Evolutionary conservation across 53 echinoderm and acorn worm genomes (phyloP).

Genomic region (Apostichopus leukothele): DNA sequence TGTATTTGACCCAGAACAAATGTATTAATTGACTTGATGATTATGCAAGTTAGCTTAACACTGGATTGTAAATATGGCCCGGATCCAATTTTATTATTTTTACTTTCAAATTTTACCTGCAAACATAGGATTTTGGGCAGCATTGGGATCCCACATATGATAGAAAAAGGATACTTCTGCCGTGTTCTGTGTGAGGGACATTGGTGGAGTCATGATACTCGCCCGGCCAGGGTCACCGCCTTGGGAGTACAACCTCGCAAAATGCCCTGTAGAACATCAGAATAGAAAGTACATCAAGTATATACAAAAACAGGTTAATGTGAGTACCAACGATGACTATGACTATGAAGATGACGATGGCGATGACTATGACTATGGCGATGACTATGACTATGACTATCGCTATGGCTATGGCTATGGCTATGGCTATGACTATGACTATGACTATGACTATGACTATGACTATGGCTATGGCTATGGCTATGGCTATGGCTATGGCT

Average conservation of each 20-base stretch:
- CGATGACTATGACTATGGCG: not conserved
- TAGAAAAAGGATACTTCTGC: constrained; percentile 76
- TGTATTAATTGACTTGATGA: no score
- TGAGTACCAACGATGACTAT: not conserved
- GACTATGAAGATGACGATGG: not conserved
- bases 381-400: no score
- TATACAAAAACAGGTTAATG: not conserved
- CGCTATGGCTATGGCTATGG: no score
- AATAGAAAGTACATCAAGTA: not conserved
- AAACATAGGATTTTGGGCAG: not conserved
- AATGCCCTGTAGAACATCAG: constrained; percentile 56
- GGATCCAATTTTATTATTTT: no score
- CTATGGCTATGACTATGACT: no score
- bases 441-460: no score
- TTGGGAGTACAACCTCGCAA: constrained; percentile 63
- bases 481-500: not conserved
- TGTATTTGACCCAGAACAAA: no score
- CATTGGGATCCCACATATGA: constrained; percentile 61
- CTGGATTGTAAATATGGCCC: no score
- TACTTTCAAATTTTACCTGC: not conserved
- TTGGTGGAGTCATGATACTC: constrained; percentile 71
- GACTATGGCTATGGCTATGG: no score
- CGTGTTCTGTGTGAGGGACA: constrained; percentile 48
- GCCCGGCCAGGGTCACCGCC: constrained; percentile 55
- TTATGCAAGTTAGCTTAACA: no score